A percentile compares a stretch with the other conserved stretches of the same genome.
Conservation (phyloP, 1,140 invertebrate genomes). For the Ctenoplectra terminalis region DNA sequence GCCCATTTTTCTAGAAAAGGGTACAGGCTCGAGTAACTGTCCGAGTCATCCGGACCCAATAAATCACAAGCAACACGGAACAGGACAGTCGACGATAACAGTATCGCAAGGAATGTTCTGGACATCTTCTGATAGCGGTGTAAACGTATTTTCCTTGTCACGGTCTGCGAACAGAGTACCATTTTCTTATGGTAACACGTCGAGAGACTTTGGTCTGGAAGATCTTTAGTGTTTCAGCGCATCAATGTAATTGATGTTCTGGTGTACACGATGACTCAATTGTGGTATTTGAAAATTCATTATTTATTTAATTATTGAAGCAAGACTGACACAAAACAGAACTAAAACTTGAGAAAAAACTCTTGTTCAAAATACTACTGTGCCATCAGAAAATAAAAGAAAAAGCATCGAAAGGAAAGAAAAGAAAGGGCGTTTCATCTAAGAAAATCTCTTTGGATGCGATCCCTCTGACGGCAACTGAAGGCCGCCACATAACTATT, state of each 20-base stretch:
- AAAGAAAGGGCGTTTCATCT: too few relatives aligned
- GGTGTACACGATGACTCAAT: background rate
- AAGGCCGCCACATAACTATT: too few relatives aligned
- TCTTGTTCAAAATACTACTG: too few relatives aligned
- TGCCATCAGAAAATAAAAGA: too few relatives aligned
- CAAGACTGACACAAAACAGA: too few relatives aligned
- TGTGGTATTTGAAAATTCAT: too few relatives aligned
- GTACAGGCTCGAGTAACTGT: background rate
- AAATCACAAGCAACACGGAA: background rate
- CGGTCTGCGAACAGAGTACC: background rate
- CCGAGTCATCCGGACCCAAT: background rate
- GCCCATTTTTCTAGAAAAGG: conserved; percentile 31
- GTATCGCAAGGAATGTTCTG: background rate
- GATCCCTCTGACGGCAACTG: too few relatives aligned
- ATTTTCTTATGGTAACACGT: background rate
- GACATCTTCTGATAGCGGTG: background rate
- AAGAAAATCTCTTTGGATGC: too few relatives aligned
- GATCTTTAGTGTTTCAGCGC: background rate
- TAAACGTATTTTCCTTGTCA: background rate
- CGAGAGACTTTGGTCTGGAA: background rate
- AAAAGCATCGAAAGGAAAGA: too few relatives aligned
- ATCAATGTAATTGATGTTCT: too few relatives aligned
- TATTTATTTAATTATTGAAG: too few relatives aligned
- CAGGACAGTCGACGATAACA: background rate
- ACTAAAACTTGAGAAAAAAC: too few relatives aligned